Conservation (phyloP, 2,888 invertebrate genomes). For the Boloria euphrosyne region DNA sequence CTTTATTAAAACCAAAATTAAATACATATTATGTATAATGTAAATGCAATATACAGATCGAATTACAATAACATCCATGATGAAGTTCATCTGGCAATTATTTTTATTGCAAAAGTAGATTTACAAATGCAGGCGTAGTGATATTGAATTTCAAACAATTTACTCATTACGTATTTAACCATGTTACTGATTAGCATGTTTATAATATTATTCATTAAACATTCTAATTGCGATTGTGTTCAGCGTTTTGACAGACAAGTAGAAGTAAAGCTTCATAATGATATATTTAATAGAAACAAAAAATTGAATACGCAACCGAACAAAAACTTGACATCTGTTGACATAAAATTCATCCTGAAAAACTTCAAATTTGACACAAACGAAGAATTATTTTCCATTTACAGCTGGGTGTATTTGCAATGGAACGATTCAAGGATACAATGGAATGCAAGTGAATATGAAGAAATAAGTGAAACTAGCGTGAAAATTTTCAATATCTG, state of each 20-base stretch:
- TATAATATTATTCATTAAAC: slow-evolving; percentile 1
- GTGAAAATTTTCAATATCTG: slow-evolving; percentile 38
- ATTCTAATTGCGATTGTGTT: slow-evolving; percentile 3
- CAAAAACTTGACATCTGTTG: slow-evolving; percentile 11
- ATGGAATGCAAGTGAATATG: slow-evolving; percentile 45
- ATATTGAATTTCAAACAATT: slow-evolving; percentile 3
- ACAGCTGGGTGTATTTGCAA: slow-evolving; percentile 39
- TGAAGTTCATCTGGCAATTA: no score
- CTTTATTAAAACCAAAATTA: no score
- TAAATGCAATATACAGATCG: no score
- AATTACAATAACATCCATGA: no score
- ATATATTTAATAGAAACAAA: slow-evolving; percentile 6
- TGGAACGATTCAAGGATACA: slow-evolving; percentile 45
- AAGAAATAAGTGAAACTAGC: slow-evolving; percentile 30
- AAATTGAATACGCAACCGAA: background rate
- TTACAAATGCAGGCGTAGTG: slow-evolving; percentile 12
- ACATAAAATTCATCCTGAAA: slow-evolving; percentile 45
- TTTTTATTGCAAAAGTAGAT: slow-evolving; percentile 1
- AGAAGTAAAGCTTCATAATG: slow-evolving; percentile 9
- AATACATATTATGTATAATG: no score
- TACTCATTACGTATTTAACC: slow-evolving; percentile 1
- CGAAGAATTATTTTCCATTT: slow-evolving; percentile 44
- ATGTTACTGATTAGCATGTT: slow-evolving; percentile 22
- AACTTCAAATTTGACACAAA: slow-evolving; percentile 47
- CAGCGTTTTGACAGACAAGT: background rate